Conservation (phyloP, 1,140 invertebrate genomes). For the Elysia chlorotica region DNA sequence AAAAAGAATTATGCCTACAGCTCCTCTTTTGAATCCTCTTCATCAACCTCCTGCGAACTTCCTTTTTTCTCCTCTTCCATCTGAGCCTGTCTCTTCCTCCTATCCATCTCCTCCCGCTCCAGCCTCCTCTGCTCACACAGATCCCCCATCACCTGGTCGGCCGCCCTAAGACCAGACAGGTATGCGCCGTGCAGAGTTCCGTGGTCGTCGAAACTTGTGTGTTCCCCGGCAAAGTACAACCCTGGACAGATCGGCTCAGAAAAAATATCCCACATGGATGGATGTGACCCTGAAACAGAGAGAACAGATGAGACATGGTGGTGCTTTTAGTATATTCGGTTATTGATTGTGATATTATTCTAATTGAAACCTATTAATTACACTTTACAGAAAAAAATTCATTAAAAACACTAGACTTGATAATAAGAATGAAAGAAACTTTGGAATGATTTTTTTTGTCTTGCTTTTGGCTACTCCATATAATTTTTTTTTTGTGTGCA, state of each 20-base stretch:
- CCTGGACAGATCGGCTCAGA: constrained; percentile 37
- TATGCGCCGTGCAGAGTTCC: constrained; percentile 44
- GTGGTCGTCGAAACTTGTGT: constrained; percentile 30
- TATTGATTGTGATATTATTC: background rate
- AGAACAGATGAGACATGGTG: background rate
- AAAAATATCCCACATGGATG: constrained; percentile 30
- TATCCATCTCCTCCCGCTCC: constrained; percentile 21
- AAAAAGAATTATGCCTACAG: too few relatives aligned
- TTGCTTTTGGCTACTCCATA: too few relatives aligned
- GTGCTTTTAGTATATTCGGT: background rate
- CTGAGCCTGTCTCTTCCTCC: constrained; percentile 14
- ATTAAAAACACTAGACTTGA: too few relatives aligned
- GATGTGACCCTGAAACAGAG: constrained; percentile 28
- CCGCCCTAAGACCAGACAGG: constrained; percentile 38
- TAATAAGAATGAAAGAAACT: too few relatives aligned
- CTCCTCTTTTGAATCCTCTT: too few relatives aligned
- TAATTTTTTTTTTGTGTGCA: too few relatives aligned
- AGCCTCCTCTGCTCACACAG: constrained; percentile 23
- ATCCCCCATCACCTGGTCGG: constrained; percentile 31
- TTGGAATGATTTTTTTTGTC: too few relatives aligned
- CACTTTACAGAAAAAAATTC: too few relatives aligned
- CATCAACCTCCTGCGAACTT: background rate
- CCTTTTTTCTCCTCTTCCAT: constrained; percentile 8
- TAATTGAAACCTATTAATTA: background rate
- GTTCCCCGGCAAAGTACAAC: constrained; percentile 46